A percentile compares a stretch with the other conserved stretches of the same genome.
Evolutionary conservation across 2,113 vertebrate species (phyloP).

Genomic region (Megaceryle torquata): DNA sequence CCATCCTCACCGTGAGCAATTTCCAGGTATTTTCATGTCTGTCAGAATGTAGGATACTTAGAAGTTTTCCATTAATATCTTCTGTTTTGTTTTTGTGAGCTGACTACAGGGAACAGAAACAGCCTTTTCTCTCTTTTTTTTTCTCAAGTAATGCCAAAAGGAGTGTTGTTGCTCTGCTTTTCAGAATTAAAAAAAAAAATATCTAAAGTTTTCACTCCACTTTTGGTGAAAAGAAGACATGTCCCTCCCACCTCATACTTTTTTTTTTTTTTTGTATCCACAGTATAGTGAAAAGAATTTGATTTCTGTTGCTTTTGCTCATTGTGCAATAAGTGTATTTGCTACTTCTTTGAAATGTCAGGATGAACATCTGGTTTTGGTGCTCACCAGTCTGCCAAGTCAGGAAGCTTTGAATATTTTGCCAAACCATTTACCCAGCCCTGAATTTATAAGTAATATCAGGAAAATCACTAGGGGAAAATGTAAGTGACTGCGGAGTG

Average conservation of each 20-base stretch:
- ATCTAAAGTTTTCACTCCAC: background rate
- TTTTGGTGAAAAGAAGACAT: background rate
- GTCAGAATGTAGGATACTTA: background rate
- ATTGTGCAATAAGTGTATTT: background rate
- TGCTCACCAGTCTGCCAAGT: background rate
- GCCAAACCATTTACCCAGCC: constrained; percentile 22
- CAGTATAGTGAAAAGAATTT: background rate
- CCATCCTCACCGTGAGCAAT: background rate
- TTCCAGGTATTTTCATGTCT: background rate
- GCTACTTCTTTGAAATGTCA: background rate
- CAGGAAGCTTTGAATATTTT: constrained; percentile 27
- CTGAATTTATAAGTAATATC: constrained; percentile 41
- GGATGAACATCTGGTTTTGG: constrained; percentile 48
- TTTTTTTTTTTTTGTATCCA: background rate
- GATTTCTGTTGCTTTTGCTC: background rate
- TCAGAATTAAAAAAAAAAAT: background rate
- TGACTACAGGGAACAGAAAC: background rate
- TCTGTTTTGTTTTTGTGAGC: background rate
- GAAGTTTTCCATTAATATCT: background rate
- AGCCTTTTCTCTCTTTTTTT: background rate
- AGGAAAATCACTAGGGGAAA: constrained; percentile 14
- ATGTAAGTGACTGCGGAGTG: background rate
- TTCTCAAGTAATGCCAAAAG: background rate
- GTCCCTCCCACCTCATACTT: background rate
- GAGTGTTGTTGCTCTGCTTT: background rate